phyloP scores from a whole-genome alignment of 2,888 invertebrate genomes.

The Thymelicus sylvestris region DNA sequence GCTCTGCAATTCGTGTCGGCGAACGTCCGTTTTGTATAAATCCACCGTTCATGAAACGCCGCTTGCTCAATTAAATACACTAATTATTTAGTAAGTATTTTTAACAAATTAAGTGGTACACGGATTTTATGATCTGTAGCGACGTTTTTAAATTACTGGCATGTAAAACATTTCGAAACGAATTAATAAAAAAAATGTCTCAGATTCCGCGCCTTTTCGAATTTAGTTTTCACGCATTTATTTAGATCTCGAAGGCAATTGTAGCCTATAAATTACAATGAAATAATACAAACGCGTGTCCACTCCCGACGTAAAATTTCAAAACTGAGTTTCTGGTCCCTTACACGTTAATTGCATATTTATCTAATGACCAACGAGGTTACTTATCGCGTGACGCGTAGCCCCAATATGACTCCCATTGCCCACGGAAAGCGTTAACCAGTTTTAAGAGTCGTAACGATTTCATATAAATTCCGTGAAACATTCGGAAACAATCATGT shows the following conservation, averaged over 20 bases:
- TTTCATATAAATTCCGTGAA: slow-evolving; percentile 37
- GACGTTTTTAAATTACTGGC: slow-evolving; percentile 11
- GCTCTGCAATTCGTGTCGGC: slow-evolving; percentile 59
- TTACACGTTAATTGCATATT: slow-evolving; percentile 69
- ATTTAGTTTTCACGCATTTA: slow-evolving; percentile 20
- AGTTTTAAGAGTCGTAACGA: slow-evolving; percentile 58
- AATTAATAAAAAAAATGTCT: slow-evolving; percentile 2
- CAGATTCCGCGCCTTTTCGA: slow-evolving; percentile 7
- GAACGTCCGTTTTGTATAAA: slow-evolving; percentile 48
- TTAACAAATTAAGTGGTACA: slow-evolving; percentile 1
- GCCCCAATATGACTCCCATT: slow-evolving; percentile 60
- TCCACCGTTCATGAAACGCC: slow-evolving; percentile 43
- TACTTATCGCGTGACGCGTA: slow-evolving; percentile 65
- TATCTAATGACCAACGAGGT: slow-evolving; percentile 66
- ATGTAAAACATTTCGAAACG: slow-evolving; percentile 1
- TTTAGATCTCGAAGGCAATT: slow-evolving; percentile 16
- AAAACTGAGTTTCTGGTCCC: slow-evolving; percentile 48
- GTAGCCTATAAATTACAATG: slow-evolving; percentile 8
- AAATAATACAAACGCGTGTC: slow-evolving; percentile 36
- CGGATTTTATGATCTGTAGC: slow-evolving; percentile 10
- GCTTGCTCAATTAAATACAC: slow-evolving; percentile 38
- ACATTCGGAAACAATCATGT: slow-evolving; percentile 25
- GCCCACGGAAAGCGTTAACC: slow-evolving; percentile 44
- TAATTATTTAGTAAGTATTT: slow-evolving; percentile 19
- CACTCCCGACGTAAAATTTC: slow-evolving; percentile 38